These are phyloP conservation scores for Athene noctua DNA, from an alignment of 2,113 vertebrate species.

Conservation along the genomic window DNA sequence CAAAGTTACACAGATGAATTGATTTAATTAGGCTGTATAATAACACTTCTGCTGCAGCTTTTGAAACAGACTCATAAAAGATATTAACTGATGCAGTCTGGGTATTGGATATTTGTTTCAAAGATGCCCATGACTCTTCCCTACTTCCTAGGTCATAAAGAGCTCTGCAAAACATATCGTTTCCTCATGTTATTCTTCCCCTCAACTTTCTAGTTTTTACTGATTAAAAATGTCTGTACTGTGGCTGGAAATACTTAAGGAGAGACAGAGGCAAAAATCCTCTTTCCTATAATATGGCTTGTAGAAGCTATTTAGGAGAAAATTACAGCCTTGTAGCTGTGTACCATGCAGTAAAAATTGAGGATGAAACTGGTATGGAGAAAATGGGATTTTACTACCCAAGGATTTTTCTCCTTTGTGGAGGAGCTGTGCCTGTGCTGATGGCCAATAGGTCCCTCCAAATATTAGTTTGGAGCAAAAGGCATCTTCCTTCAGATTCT, in stretches of 20 bases:
- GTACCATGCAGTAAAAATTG: not conserved
- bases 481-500: not conserved
- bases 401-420: not conserved
- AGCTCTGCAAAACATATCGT: not conserved
- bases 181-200: not conserved
- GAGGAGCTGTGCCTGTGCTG: not conserved
- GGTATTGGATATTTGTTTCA: not conserved
- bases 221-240: not conserved
- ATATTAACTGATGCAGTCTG: slow-evolving; percentile 37
- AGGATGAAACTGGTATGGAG: not conserved
- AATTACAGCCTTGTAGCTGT: not conserved
- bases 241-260: not conserved
- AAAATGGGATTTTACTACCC: not conserved
- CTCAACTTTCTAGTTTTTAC: not conserved
- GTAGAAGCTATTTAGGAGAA: not conserved
- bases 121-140: slow-evolving; percentile 19
- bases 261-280: not conserved
- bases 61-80: slow-evolving; percentile 36
- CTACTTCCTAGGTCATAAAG: not conserved
- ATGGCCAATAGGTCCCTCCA: not conserved
- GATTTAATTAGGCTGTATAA: slow-evolving; percentile 70
- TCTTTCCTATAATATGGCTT: not conserved
- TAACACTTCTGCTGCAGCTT: slow-evolving; percentile 15
- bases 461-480: not conserved
- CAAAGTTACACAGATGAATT: slow-evolving; percentile 64